Base-by-base conservation (phyloP, 2,888 invertebrate genomes). In the Lithophane socia region DNA sequence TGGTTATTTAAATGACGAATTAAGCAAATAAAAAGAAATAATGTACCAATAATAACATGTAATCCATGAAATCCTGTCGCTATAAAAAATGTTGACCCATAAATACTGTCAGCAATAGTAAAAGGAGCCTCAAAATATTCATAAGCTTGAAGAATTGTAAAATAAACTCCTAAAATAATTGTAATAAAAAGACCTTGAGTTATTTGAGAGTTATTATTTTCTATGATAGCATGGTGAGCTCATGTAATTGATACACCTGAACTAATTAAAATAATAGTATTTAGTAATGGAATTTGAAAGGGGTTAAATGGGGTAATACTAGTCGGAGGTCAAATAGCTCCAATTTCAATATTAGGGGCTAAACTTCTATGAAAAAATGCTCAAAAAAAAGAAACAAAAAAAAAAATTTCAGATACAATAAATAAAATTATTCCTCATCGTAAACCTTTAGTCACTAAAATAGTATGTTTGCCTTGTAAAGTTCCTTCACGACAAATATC, bases 361-460 rank as follows among this genome's bases (percentile, higher is more conserved):
- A 94, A 82, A 0, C 94, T 94, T 86, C 93, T 94, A 88, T 97
- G 97, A 82, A 97, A 97, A 92, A 97, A 97, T 56, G 97, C 96
- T 94, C 97, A 97, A 93, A 97, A 97, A 93, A 97, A 97, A 2
- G 97, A 96, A 83, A 97, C 86, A 90, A 97, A 97, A 90, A 97
- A 97, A 89, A 97, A 96, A 85, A 98, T 93, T 97, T 98, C 98
- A 68, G 98, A 98, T 10, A 97, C 92, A 97, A 98, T 98, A 97
- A 98, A 98, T 95, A 98, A 92, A 92, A 98, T 97, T 97, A 98
- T 98, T 87, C 98, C 98, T 97, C 97, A 97, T 79, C 97, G 97
- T 92, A 98, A 89, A 3, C 97, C 97, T 92, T 95, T 95, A 16
- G 94, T 93, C 2, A 98, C 97, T 90, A 94, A 89, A 44, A 94